Base-by-base conservation (phyloP, 2,888 invertebrate genomes). In the Leucophenga maculata region DNA sequence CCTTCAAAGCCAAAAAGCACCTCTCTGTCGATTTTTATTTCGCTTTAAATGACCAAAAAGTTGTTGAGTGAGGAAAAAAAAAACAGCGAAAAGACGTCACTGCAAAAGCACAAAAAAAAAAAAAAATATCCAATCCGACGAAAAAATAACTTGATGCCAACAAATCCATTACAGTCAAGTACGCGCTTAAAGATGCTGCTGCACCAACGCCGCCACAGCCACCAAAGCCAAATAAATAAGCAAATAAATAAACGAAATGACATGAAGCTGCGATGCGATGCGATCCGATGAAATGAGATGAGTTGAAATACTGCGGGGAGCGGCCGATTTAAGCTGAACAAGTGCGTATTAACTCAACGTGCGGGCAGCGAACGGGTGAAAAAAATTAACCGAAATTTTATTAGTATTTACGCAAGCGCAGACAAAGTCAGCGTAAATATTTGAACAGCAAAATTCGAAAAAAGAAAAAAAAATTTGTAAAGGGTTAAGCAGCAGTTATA, bases 361-460 rank as follows among this genome's bases (percentile, higher is more conserved):
- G 6, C 1, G 18, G 16, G 9, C 13, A 50, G 16, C 18, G 50
- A 54, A 65, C n/a, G 79, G 72, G 82, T 81, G 48, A 74, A 78
- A 78, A 83, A 85, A 85, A 86, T 85, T 85, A 85, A 85, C 87
- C 85, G 79, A 86, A 87, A 86, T 87, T 87, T 86, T 87, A 86
- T 86, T 85, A 83, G 83, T 88, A 84, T 88, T 88, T 83, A 82
- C 85, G 80, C 84, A 81, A 81, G 82, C 85, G 80, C 80, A 84
- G 85, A 75, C 80, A 78, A 83, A 85, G 85, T 78, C 77, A 82
- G 76, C 71, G 75, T 69, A 82, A 85, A 82, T 82, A 82, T 82
- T 82, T 82, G 77, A 84, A 75, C 68, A 76, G 70, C 76, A 39
- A 39, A 57, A 65, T 75, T 20, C 46, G 22, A 64, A 59, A 64